Evolutionary conservation across 2,888 invertebrate genomes (phyloP), one percentile per base, ranked within the genome.

Genomic region (Pteria penguin): DNA sequence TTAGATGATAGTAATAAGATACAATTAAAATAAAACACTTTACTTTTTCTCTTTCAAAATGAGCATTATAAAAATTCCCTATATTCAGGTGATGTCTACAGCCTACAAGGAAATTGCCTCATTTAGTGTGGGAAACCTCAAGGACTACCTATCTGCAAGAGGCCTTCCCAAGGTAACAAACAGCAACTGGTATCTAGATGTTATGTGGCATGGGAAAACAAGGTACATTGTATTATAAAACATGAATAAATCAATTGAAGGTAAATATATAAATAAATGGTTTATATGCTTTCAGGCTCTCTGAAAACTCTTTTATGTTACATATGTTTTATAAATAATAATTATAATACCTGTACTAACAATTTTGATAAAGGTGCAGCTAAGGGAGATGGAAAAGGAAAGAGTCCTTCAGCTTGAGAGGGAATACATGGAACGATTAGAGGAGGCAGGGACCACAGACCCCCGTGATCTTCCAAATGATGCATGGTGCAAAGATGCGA

Each of bases 401-500:
- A 45, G 18, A 18, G 8, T 45, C 8, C 45, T 45, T 0, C 45
- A 45, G 45, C 45, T 45, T 45, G 45, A 45, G 18, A 45, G 45
- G 45, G 45, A 45, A 18, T 45, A 18, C 45, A n/a, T n/a, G n/a
- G n/a, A 45, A 45, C 45, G 45, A 14, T 45, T 45, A 45, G 45
- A 45, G 45, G 45, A 45, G 45, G 45, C 45, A 18, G 45, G 45
- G 1, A 14, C 11, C 45, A 45, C 0, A 45, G 45, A 45, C 45
- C 45, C 45, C 18, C 45, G 45, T 45, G 45, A 45, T 45, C 8
- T 45, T 45, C 45, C 45, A 18, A 45, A 8, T 36, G 65, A 33
- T 24, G 27, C 31, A 33, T 72, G 72, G 72, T 57, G 22, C 14
- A 31, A 22, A 22, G 61, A 73, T 67, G 73, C 60, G 22, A 73